Conservation (phyloP, 1,140 invertebrate genomes). For the Radopholus similis region DNA sequence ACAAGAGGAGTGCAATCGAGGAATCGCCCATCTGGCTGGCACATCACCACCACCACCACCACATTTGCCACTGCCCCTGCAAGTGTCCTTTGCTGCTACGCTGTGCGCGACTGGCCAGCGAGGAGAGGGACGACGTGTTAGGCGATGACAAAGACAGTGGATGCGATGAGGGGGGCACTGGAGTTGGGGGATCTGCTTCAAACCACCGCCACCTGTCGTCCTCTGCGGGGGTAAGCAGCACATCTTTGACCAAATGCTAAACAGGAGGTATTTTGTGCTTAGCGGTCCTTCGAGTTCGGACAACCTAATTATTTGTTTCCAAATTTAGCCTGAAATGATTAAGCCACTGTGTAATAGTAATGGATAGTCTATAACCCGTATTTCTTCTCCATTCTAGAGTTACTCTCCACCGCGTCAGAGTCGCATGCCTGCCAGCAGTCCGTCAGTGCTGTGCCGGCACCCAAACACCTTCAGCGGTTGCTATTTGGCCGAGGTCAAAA, state of each 20-base stretch:
- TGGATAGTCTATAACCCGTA: too few species aligned
- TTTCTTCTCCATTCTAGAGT: too few species aligned
- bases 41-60: background rate
- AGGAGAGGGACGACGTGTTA: background rate
- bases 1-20: background rate
- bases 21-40: background rate
- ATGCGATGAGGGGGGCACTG: background rate
- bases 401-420: too few species aligned
- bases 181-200: too few species aligned
- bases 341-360: too few species aligned
- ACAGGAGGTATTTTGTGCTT: background rate
- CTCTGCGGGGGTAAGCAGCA: too few species aligned
- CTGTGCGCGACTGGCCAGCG: background rate
- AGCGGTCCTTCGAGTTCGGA: too few species aligned
- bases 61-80: background rate
- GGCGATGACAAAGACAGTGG: constrained; percentile 12
- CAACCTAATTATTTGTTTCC: too few species aligned
- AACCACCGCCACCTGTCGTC: too few species aligned
- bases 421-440: too few species aligned
- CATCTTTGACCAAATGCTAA: too few species aligned
- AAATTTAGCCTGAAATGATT: too few species aligned
- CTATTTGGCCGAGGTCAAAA: constrained; percentile 22
- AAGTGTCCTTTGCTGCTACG: constrained; percentile 11
- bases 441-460: background rate
- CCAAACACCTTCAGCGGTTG: background rate